A percentile compares a stretch with the other conserved stretches of the same genome.
Conservation (phyloP, 2,113 vertebrate species). For the Microtus pennsylvanicus region DNA sequence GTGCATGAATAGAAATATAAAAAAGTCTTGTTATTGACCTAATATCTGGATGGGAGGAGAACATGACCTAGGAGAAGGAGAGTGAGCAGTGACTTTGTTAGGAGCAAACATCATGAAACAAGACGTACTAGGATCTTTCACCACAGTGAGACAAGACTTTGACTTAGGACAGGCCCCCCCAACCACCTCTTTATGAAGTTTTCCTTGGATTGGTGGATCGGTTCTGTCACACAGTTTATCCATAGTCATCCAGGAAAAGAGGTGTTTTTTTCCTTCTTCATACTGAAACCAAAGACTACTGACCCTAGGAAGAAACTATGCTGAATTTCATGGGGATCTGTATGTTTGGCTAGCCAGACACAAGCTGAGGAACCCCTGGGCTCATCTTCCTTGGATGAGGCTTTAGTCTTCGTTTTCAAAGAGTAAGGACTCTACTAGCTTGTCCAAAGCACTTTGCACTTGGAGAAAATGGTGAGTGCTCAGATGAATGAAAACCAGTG, state of each 20-base stretch:
- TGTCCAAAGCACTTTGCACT: background rate
- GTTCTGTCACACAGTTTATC: background rate
- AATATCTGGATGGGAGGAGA: background rate
- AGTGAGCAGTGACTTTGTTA: background rate
- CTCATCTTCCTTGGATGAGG: background rate
- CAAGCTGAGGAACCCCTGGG: background rate
- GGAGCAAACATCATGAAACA: background rate
- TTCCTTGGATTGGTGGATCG: background rate
- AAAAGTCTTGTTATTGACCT: background rate
- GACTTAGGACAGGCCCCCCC: background rate
- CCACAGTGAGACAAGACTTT: background rate
- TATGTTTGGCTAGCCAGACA: background rate
- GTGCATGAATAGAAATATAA: background rate
- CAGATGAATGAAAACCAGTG: conserved; percentile 31
- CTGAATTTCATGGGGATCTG: background rate
- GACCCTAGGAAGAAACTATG: background rate
- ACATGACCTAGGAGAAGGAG: background rate
- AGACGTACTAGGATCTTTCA: background rate
- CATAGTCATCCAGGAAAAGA: background rate
- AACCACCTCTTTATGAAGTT: background rate
- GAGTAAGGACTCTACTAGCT: background rate
- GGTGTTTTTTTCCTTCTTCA: background rate
- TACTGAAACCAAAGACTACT: background rate
- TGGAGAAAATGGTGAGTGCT: background rate
- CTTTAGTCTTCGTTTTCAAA: background rate